Percentiles rank a stretch among this genome's conserved stretches.
Evolutionary conservation across 2,888 invertebrate species (phyloP).

Genomic region (Cantharis rufa): DNA sequence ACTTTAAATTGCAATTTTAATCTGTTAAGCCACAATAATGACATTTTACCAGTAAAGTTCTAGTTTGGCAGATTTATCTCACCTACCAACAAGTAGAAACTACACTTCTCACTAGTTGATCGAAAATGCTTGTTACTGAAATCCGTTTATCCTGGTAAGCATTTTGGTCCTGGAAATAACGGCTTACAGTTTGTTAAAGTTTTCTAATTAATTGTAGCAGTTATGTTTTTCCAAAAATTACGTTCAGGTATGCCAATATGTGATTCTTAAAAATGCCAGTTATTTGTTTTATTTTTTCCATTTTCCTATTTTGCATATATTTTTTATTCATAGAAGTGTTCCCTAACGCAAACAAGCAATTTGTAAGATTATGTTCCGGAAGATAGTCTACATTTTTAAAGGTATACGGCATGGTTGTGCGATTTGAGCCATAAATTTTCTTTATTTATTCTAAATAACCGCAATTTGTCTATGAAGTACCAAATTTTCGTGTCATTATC

Average conservation of each 20-base stretch:
- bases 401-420: not conserved
- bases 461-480: not conserved
- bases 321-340: slow-evolving; percentile 9
- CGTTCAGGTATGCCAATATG: not conserved
- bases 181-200: not conserved
- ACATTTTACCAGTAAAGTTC: not conserved
- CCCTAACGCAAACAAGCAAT: slow-evolving; percentile 7
- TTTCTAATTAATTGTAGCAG: not conserved
- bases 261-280: not conserved
- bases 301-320: not conserved
- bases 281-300: not conserved
- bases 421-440: not conserved
- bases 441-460: not conserved
- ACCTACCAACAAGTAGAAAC: not conserved
- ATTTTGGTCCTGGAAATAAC: not conserved
- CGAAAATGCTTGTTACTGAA: not conserved
- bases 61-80: not conserved
- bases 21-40: not conserved
- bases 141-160: not conserved
- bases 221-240: not conserved
- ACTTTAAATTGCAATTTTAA: not conserved
- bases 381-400: not conserved
- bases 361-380: slow-evolving; percentile 5
- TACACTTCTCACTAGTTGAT: not conserved
- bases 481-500: not conserved